Conservation (phyloP, 2,888 invertebrate species). For the Opisthograptis luteolata region DNA sequence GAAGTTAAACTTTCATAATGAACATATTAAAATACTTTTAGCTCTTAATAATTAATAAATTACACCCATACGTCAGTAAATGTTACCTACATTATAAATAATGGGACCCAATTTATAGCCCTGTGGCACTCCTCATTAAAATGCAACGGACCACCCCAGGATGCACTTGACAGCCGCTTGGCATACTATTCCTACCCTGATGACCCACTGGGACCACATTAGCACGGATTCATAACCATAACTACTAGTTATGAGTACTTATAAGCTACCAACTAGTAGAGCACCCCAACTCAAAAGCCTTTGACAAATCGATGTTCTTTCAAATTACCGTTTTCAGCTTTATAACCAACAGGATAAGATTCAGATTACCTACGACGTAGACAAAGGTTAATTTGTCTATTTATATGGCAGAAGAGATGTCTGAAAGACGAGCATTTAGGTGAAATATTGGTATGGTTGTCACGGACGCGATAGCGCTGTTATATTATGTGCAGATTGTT, state of each 20-base stretch:
- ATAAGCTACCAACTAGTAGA: conserved; percentile 43
- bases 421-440: conserved; percentile 42
- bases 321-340: background rate
- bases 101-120: conserved; percentile 17
- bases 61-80: background rate
- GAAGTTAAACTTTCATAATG: no score
- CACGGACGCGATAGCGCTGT: conserved; percentile 50
- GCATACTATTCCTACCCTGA: conserved; percentile 61
- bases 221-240: conserved; percentile 63
- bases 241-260: conserved; percentile 40
- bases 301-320: conserved; percentile 26
- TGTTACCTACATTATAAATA: conserved; percentile 12
- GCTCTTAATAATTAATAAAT: background rate
- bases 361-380: conserved; percentile 17
- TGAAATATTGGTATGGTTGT: conserved; percentile 42
- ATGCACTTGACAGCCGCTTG: conserved; percentile 48
- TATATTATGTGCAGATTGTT: conserved; percentile 54
- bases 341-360: conserved; percentile 32
- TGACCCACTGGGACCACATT: conserved; percentile 67
- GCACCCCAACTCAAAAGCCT: conserved; percentile 37
- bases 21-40: no score
- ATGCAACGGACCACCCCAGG: conserved; percentile 57
- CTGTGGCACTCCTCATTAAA: conserved; percentile 54
- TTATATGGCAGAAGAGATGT: conserved; percentile 46
- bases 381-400: conserved; percentile 52